These are phyloP conservation scores for Proterorhinus semilunaris DNA, from an alignment of 2,113 vertebrate species.

Conservation along the genomic window DNA sequence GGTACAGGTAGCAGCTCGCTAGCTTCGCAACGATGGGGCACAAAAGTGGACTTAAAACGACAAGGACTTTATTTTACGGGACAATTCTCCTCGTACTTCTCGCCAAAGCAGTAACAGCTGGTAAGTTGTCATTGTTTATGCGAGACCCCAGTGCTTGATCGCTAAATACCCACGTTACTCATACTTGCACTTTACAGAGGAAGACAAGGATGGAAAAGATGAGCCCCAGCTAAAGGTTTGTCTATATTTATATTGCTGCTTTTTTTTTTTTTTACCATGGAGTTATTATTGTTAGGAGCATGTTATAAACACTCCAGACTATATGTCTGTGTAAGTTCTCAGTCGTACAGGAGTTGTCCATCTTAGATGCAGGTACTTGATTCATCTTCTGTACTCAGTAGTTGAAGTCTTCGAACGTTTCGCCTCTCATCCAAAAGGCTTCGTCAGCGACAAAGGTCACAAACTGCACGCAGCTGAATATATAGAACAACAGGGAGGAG, in stretches of 20 bases:
- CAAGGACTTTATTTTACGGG: slow-evolving; percentile 41
- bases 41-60: slow-evolving; percentile 43
- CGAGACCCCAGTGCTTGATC: too few relatives aligned
- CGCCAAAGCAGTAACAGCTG: slow-evolving; percentile 52
- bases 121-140: slow-evolving; percentile 47
- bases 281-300: neutral
- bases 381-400: too few relatives aligned
- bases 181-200: slow-evolving; percentile 53
- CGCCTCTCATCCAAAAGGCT: too few relatives aligned
- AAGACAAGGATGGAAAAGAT: slow-evolving; percentile 55
- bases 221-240: slow-evolving; percentile 65
- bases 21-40: slow-evolving; percentile 53
- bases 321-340: too few relatives aligned
- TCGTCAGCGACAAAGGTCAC: too few relatives aligned
- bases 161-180: neutral
- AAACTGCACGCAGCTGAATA: too few relatives aligned
- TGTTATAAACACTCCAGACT: neutral
- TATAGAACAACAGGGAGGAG: too few relatives aligned
- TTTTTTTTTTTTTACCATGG: neutral
- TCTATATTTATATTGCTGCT: neutral
- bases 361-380: too few relatives aligned
- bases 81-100: slow-evolving; percentile 53
- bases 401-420: too few relatives aligned
- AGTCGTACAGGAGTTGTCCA: too few relatives aligned
- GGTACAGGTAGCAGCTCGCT: slow-evolving; percentile 59